Evolutionary conservation across 30 jellyfish, hydroid and myxozoan species (phyloP), one percentile per base, ranked within the genome.

Genomic region (Aurelia sp.): DNA sequence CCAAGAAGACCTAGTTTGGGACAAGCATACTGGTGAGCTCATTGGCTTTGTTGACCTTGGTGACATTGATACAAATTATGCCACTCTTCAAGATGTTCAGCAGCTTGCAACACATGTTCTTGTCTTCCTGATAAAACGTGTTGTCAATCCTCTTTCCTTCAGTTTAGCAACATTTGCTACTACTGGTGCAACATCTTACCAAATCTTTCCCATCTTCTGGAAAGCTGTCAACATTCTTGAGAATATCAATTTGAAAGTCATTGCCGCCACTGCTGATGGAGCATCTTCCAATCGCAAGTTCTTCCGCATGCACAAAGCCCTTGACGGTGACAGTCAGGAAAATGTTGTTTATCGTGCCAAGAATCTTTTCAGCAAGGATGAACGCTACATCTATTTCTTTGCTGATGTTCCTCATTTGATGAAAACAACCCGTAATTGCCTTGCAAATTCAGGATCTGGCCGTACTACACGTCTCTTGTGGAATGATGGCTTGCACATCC

Each of bases 181-280:
- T 35, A 81, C 91, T 58, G 76, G 91, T 86, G 86, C 76, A 62
- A 86, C 91, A 6, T 63, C 96, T 16, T 74, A 52, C 63, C 96
- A 86, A 53, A 73, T 89, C 57, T 77, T 89, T 60, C 91, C 91
- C 65, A 11, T 89, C 59, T 81, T 89, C 55, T 81, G 96, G 96
- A 71, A 86, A 64, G 84, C 90, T 13, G 86, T 86, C 57, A 30
- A 72, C 47, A 63, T 87, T n/a, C 87, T 77, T 9, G 92, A 87
- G 57, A 57, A 27, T 52, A 67, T 50, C 71, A 57, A 73, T 66
- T 59, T 89, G 78, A 72, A 89, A 74, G 96, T 89, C 82, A 74
- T 74, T 60, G 97, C 94, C 23, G 70, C 78, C 53, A 82, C 91
- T 76, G 77, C 87, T 81, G 97, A 81, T 89, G 96, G 89, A 21